Percentiles rank a stretch among this genome's conserved stretches.
phyloP scores from a whole-genome alignment of 2,888 invertebrate species.

The Drosophila multiciliata region DNA sequence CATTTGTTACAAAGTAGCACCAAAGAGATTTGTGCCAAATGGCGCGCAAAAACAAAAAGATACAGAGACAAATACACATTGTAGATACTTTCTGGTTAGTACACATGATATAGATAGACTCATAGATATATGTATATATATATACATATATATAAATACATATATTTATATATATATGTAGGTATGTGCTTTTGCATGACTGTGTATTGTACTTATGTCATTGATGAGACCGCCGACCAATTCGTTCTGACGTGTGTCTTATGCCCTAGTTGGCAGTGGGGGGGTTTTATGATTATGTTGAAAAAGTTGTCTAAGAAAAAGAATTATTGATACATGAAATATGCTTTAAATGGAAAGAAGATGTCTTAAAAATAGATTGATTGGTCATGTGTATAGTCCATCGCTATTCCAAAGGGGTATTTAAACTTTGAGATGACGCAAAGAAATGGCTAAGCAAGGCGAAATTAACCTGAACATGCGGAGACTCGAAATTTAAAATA shows the following conservation, averaged over 20 bases:
- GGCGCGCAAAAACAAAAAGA: conserved; percentile 14
- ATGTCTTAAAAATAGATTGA: background rate
- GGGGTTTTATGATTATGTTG: background rate
- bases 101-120: conserved; percentile 19
- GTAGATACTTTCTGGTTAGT: conserved; percentile 4
- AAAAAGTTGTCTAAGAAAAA: background rate
- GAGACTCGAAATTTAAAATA: too few relatives aligned
- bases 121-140: conserved; percentile 4
- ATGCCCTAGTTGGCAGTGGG: background rate
- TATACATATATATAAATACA: background rate
- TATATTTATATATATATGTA: background rate
- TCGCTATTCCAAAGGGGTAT: background rate
- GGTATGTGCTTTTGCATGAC: background rate
- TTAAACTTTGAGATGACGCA: background rate
- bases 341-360: background rate
- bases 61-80: conserved; percentile 30
- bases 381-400: background rate
- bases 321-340: background rate
- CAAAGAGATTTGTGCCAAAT: conserved; percentile 58
- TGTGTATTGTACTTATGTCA: conserved; percentile 63
- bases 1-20: conserved; percentile 57
- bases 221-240: conserved; percentile 47
- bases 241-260: conserved; percentile 54
- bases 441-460: background rate
- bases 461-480: too few relatives aligned